Base-by-base conservation (phyloP, 2,888 invertebrate species). In the Sinodicranocentrus sp. region DNA sequence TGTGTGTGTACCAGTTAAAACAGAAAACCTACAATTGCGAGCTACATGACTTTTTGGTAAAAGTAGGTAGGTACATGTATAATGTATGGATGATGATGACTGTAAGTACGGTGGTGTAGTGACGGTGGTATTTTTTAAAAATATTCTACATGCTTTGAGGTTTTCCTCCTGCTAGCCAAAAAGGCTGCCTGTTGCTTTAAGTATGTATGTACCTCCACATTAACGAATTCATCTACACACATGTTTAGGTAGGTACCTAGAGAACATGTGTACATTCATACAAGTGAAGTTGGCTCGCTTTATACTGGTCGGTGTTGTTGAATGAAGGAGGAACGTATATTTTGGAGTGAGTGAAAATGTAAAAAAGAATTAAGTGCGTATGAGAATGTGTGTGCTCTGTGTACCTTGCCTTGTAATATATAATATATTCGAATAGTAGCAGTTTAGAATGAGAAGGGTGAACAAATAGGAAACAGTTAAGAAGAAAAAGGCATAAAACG, bases 161-260 rank as follows among this genome's bases (percentile, higher is more conserved):
- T 48, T 48, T 48, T 10, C 48, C 48, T 48, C n/a, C 48, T 48
- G 15, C 48, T 48, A 48, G 3, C 17, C 15, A 23, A 57, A 19
- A 57, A 57, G 48, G 75, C 61, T 75, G 75, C 75, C 75, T 75
- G 75, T 75, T 75, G 75, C 75, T 75, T 57, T 44, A 19, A 65
- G n/a, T n/a, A n/a, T n/a, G n/a, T n/a, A n/a, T n/a, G n/a, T n/a
- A n/a, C n/a, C n/a, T n/a, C n/a, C 43, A 43, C 65, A 65, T 43
- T 65, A 13, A 43, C 43, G 19, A 19, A 65, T 65, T 23, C 63
- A 63, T 17, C 25, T 44, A 54, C 25, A 63, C 65, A 71, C 65
- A 79, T 72, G 72, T 65, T 78, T 68, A 43, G 65, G 25, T 61
- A 61, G 63, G 63, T 82, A 75, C 68, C 73, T 73, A 75, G 28